These are phyloP conservation scores for Gulo gulo DNA, from an alignment of 2,113 vertebrate species.

Conservation along the genomic window DNA sequence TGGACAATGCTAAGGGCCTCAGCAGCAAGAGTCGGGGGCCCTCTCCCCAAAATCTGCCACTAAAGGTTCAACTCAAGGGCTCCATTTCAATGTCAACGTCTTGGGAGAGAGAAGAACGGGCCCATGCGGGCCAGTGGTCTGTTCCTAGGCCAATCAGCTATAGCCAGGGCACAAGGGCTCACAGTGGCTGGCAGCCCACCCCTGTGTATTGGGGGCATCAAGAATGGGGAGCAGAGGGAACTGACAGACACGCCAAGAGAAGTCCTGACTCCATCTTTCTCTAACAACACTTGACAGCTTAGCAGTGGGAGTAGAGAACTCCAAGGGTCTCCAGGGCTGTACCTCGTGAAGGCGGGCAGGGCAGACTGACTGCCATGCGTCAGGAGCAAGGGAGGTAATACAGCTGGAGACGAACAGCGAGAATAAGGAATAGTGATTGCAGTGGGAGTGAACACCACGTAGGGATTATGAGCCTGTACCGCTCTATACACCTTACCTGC, in stretches of 20 bases:
- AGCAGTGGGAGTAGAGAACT: background rate
- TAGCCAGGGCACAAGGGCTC: background rate
- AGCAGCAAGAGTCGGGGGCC: background rate
- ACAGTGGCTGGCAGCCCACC: background rate
- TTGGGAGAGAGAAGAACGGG: background rate
- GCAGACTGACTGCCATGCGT: accelerated
- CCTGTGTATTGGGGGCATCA: background rate
- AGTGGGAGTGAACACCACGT: background rate
- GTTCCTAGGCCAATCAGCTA: background rate
- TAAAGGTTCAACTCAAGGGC: background rate
- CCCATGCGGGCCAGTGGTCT: background rate
- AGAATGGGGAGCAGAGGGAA: background rate
- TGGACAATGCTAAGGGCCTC: background rate
- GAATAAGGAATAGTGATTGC: background rate
- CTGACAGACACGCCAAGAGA: background rate
- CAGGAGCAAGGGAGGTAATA: background rate
- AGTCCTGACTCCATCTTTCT: background rate
- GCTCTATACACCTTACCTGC: background rate
- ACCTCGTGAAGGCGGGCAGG: background rate
- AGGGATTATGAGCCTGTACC: background rate
- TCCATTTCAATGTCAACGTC: background rate
- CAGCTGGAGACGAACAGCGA: background rate
- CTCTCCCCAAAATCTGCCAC: background rate
- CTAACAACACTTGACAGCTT: background rate
- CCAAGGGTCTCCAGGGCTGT: background rate